Evolutionary conservation across 2,113 vertebrate genomes (phyloP).

Genomic region (Bothrops jararaca): DNA sequence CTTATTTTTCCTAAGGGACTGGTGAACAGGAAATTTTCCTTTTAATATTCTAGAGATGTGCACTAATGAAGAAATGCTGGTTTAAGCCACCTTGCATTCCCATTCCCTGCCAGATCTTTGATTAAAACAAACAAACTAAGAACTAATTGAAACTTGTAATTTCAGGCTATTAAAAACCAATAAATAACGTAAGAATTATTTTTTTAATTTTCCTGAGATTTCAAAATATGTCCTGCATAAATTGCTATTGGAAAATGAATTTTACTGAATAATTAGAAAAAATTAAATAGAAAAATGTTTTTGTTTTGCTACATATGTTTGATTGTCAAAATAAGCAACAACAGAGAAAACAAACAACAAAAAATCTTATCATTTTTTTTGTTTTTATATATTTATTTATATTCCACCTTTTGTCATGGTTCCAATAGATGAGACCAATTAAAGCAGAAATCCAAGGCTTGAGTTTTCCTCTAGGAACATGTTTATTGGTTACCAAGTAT

Average conservation of each 20-base stretch:
- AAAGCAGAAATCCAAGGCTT: too few relatives aligned
- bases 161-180: neutral
- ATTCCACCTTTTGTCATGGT: too few relatives aligned
- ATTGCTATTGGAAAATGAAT: neutral
- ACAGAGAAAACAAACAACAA: neutral
- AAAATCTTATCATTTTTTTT: neutral
- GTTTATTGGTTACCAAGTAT: too few relatives aligned
- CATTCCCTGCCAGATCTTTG: neutral
- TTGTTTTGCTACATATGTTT: neutral
- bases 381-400: too few relatives aligned
- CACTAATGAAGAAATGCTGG: neutral
- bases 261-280: neutral
- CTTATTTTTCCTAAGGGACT: neutral
- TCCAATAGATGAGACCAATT: too few relatives aligned
- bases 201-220: neutral
- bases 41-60: neutral
- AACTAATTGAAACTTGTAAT: neutral
- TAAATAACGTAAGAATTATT: neutral
- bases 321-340: neutral
- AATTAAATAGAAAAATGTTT: neutral
- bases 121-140: neutral
- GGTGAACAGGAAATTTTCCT: neutral
- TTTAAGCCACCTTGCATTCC: neutral
- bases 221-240: neutral
- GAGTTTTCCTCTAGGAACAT: too few relatives aligned